These are phyloP conservation scores for Molothrus aeneus DNA, from an alignment of 2,797 vertebrate genomes.

Conservation along the genomic window DNA sequence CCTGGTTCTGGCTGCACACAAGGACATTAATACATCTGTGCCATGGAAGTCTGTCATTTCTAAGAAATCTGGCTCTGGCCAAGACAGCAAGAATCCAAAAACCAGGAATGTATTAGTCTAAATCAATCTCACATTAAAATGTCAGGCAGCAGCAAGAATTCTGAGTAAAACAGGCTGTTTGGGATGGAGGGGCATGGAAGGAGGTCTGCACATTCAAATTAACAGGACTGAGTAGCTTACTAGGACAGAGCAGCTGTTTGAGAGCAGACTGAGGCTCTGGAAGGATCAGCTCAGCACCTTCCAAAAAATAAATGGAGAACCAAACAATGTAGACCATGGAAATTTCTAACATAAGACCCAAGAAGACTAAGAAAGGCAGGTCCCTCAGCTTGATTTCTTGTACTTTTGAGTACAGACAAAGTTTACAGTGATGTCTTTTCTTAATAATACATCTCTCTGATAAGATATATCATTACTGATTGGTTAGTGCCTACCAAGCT, in stretches of 20 bases:
- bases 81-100: neutral
- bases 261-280: neutral
- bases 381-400: neutral
- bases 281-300: neutral
- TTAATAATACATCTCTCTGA: neutral
- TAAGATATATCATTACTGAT: neutral
- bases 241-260: neutral
- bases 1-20: neutral
- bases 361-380: neutral
- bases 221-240: neutral
- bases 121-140: neutral
- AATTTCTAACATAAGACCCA: neutral
- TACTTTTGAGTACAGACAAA: neutral
- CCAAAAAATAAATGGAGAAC: neutral
- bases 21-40: neutral
- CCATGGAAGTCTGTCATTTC: neutral
- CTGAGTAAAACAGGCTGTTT: neutral
- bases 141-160: neutral
- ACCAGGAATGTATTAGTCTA: neutral
- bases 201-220: accelerated
- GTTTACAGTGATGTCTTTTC: neutral
- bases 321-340: neutral
- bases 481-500: neutral
- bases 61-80: neutral
- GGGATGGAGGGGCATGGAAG: neutral